Base-by-base conservation (phyloP, 2,888 invertebrate species). In the Drosophila hawaiiensis region DNA sequence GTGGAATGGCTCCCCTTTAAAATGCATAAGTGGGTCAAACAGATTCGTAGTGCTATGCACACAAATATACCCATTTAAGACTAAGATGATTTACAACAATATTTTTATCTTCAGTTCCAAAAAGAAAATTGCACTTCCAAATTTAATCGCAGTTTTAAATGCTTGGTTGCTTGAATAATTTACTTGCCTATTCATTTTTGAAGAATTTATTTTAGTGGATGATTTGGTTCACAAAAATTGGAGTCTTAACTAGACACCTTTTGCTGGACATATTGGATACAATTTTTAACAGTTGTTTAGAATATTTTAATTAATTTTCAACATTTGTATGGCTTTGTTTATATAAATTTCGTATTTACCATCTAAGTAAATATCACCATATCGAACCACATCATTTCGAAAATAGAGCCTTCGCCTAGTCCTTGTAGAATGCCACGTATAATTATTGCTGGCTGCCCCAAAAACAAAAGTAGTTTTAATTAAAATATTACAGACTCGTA, bases 381-480 rank as follows among this genome's bases (percentile, higher is more conserved):
- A 16, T 47, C 16, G 4, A 25, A 16, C 6, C 16, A 16, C 47
- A 47, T 16, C 9, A 47, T 47, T 47, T 47, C 0, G 22, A 14
- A 1, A 3, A 6, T 22, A 12, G 22, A 33, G 4, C 33, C 2
- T 35, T 25, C 4, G 6, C 6, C 28, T 4, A 37, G 25, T 37
- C 12, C 0, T 33, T 5, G 22, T 37, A 37, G 14, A 37, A 37
- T 37, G 12, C n/a, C 1, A 37, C n/a, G 19, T 19, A 4, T 37
- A 55, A 37, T 37, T 55, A 28, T 55, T 58, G 29, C 53, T 52
- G 37, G 10, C 19, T 16, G 33, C 25, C 19, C 22, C 10, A 53
- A 74, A 74, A 82, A 73, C 52, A 75, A 58, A 25, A 78, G 84
- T 76, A 71, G 69, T 78, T 89, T 89, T 87, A 85, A 89, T 89